These are phyloP conservation scores for Cranoglanis bouderius DNA, from an alignment of 2,113 vertebrate species.

Conservation along the genomic window DNA sequence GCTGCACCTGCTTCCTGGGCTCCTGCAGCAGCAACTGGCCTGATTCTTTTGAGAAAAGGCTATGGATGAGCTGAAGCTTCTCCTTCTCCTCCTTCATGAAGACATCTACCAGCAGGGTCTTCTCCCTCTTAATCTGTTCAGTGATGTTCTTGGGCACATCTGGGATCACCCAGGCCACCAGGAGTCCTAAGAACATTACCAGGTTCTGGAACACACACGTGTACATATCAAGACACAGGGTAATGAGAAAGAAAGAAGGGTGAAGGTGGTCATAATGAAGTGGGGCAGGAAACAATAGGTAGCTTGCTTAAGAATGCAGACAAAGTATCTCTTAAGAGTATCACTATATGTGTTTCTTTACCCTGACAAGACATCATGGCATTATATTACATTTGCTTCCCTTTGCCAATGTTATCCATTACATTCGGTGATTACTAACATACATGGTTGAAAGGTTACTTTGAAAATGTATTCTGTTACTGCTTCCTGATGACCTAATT, in stretches of 20 bases:
- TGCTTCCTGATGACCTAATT: slow-evolving; percentile 15
- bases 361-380: neutral
- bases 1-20: slow-evolving; percentile 47
- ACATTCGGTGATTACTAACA: slow-evolving; percentile 12
- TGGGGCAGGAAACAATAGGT: slow-evolving; percentile 5
- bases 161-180: slow-evolving; percentile 94
- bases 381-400: neutral
- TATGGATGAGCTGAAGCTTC: slow-evolving; percentile 77
- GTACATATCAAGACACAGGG: neutral
- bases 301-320: slow-evolving; percentile 2
- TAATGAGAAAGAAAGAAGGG: neutral
- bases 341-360: slow-evolving; percentile 4
- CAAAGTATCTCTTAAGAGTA: slow-evolving; percentile 11
- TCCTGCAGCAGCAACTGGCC: slow-evolving; percentile 21
- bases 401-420: slow-evolving; percentile 16
- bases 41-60: slow-evolving; percentile 72
- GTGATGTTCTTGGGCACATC: slow-evolving; percentile 94
- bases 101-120: slow-evolving; percentile 87
- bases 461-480: slow-evolving; percentile 32
- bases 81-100: slow-evolving; percentile 91
- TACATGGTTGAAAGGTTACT: neutral
- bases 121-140: slow-evolving; percentile 92
- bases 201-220: slow-evolving; percentile 78
- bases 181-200: slow-evolving; percentile 93
- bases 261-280: neutral